Conservation (phyloP, 1,140 invertebrate species). For the Lepidotrigona ventralis region DNA sequence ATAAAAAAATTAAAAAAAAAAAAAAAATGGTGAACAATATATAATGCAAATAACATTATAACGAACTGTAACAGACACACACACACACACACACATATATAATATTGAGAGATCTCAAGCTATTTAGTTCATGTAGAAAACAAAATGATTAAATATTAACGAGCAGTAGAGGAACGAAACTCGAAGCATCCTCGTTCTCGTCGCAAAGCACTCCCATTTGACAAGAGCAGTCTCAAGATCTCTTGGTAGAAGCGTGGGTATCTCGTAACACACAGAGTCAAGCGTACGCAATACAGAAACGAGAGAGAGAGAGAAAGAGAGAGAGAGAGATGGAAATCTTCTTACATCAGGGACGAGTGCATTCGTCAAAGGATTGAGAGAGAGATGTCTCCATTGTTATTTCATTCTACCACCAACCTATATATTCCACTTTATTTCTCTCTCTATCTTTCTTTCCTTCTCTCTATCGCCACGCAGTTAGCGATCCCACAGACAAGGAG, state of each 20-base stretch:
- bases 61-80: no score
- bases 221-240: background rate
- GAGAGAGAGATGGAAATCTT: background rate
- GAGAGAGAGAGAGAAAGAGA: background rate
- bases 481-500: slow-evolving; percentile 1
- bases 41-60: no score
- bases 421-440: background rate
- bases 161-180: no score
- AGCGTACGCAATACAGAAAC: no score
- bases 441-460: background rate
- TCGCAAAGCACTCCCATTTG: background rate
- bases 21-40: no score
- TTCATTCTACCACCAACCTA: background rate
- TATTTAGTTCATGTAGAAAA: no score
- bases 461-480: background rate
- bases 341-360: background rate
- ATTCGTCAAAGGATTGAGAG: background rate
- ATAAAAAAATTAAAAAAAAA: no score
- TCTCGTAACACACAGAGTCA: background rate
- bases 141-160: no score
- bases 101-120: no score
- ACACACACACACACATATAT: no score
- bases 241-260: background rate
- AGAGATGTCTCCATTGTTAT: background rate
- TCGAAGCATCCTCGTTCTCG: background rate